A percentile compares a stretch with the other conserved stretches of the same genome.
phyloP scores from a whole-genome alignment of 2,888 invertebrate species.

The Dryobotodes eremita region DNA sequence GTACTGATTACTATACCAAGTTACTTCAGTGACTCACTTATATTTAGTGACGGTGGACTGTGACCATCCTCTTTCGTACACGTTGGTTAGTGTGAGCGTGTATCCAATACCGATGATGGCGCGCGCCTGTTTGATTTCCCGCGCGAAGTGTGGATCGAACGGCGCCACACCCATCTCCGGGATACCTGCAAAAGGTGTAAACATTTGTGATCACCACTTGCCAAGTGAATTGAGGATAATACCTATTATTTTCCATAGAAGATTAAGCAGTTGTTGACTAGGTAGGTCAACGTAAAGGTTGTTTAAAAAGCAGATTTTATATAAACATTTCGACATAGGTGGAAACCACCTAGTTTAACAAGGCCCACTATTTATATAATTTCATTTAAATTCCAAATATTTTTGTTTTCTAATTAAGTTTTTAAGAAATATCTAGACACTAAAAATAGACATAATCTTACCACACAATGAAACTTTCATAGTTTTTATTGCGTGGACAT shows the following conservation, averaged over 20 bases:
- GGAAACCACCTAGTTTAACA: neutral
- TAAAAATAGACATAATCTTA: neutral
- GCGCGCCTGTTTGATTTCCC: constrained; percentile 92
- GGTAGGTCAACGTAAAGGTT: too few relatives aligned
- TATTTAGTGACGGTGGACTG: constrained; percentile 94
- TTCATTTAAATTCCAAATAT: neutral
- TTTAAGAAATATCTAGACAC: neutral
- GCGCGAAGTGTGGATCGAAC: constrained; percentile 95
- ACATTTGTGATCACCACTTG: neutral
- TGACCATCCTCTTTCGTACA: constrained; percentile 95
- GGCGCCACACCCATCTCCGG: constrained; percentile 93
- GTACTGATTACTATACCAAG: too few relatives aligned
- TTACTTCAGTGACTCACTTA: constrained; percentile 84
- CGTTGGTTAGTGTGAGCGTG: constrained; percentile 93
- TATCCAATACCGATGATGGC: constrained; percentile 92
- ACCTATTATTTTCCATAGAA: constrained; percentile 7
- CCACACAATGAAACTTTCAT: neutral
- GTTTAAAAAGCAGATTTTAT: neutral
- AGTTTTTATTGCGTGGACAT: neutral
- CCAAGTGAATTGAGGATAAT: neutral
- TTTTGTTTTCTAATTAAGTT: neutral
- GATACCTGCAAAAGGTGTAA: constrained; percentile 89
- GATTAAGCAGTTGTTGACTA: neutral
- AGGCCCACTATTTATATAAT: neutral
- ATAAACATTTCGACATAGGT: constrained; percentile 6